Percentiles rank a stretch among this genome's conserved stretches.
Conservation (phyloP, 2,113 vertebrate genomes). For the Melanocharis versteri region DNA sequence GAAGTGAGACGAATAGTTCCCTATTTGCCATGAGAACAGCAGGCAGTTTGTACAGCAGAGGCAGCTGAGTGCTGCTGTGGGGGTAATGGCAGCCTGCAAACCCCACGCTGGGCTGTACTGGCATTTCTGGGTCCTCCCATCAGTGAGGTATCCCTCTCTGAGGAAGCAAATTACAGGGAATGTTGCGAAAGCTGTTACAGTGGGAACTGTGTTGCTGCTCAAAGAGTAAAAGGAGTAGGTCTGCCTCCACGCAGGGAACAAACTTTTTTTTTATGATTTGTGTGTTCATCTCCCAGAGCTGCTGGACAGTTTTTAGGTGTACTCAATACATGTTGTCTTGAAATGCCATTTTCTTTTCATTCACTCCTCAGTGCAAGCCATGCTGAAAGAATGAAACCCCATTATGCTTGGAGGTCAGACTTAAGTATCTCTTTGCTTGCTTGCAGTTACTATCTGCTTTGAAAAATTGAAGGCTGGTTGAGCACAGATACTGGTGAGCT, state of each 20-base stretch:
- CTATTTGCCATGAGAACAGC: neutral
- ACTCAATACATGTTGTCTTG: neutral
- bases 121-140: neutral
- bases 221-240: neutral
- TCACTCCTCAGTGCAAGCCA: neutral
- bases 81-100: neutral
- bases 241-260: neutral
- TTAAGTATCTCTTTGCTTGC: neutral
- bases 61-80: neutral
- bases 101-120: neutral
- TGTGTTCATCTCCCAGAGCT: neutral
- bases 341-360: neutral
- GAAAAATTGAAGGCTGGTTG: neutral
- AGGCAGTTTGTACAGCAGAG: neutral
- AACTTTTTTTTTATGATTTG: rapidly evolving
- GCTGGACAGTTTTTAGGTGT: neutral
- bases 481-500: neutral
- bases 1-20: constrained; percentile 7
- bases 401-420: neutral
- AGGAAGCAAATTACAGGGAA: neutral
- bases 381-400: neutral
- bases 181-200: neutral
- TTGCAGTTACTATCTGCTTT: neutral
- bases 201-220: neutral
- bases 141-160: neutral